Base-by-base conservation (phyloP, 2,888 invertebrate species). In the Drosophila ezoana region DNA sequence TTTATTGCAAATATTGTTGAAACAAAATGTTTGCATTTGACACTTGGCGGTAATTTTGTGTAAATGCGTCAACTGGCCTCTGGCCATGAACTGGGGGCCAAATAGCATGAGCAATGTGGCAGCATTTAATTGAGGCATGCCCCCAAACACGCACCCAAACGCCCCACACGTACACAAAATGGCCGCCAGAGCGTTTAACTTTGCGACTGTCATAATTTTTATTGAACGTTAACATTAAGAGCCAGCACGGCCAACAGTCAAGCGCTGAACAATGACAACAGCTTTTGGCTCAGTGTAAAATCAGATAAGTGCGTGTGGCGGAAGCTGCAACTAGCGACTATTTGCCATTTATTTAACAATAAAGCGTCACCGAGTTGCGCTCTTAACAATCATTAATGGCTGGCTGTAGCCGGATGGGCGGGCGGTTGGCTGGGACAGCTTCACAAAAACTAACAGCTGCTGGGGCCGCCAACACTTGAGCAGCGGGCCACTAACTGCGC, bases 271-370 rank as follows among this genome's bases (percentile, higher is more conserved):
- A 76, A 68, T 75, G 52, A 48, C 23, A 59, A 49, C 38, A 49
- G 23, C 56, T 40, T 16, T 37, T 32, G 33, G 38, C 20, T 59
- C 75, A 82, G 80, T 83, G 87, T 89, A 83, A 83, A 83, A 83
- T 89, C 87, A 74, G 89, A 86, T 86, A 88, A 82, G 76, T 86
- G 79, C 65, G 62, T 68, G 47, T 20, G 40, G n/a, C 37, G 43
- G 57, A 51, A 62, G 45, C 64, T 74, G 74, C 85, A 76, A 69
- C 72, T 72, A 75, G 68, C 60, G 86, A 76, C 86, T 74, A 89
- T 89, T 87, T 63, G 59, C 76, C 85, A 89, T 85, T 89, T 85
- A 85, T 85, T 87, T 85, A 85, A 82, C 85, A 87, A 89, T 85
- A 85, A 85, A 85, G 82, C 72, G 72, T 61, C 66, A 66, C 69